These are phyloP conservation scores for Malthinus seriepunctatus DNA, from an alignment of 2,888 invertebrate genomes.

Conservation along the genomic window DNA sequence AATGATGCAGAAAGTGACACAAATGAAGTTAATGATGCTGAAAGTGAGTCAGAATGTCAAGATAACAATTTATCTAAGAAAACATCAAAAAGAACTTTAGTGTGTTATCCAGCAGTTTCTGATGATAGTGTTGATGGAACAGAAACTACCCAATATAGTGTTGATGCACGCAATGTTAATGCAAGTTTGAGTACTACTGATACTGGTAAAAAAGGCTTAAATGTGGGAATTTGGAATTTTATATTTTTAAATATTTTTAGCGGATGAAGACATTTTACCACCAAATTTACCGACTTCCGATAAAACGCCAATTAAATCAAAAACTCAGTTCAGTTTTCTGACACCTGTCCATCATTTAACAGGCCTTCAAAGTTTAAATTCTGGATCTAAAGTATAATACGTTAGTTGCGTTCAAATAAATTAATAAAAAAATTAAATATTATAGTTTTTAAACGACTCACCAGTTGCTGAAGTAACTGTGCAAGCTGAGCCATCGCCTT, in stretches of 20 bases:
- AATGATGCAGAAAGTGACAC: conserved; percentile 35
- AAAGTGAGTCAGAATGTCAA: conserved; percentile 33
- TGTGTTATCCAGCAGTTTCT: conserved; percentile 45
- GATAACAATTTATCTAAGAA: conserved; percentile 35
- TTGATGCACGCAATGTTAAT: not conserved
- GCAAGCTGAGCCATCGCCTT: conserved; percentile 41
- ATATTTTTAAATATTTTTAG: not conserved
- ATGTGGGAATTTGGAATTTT: too few relatives aligned
- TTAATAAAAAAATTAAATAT: not conserved
- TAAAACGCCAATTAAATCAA: conserved; percentile 41
- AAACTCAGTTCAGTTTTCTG: conserved; percentile 50
- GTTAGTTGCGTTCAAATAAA: conserved; percentile 8
- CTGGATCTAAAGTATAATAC: conserved; percentile 44
- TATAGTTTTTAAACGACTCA: conserved; percentile 37
- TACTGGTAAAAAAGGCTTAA: not conserved
- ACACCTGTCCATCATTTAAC: conserved; percentile 57
- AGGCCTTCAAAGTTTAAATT: conserved; percentile 50
- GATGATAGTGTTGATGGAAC: conserved; percentile 41
- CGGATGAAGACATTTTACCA: conserved; percentile 44
- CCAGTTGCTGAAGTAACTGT: conserved; percentile 40
- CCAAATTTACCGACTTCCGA: conserved; percentile 42
- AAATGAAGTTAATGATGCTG: conserved; percentile 26
- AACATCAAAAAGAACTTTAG: conserved; percentile 45
- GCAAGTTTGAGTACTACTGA: not conserved
- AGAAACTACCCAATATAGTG: not conserved